phyloP scores from a whole-genome alignment of 2,113 vertebrate species.

The Protobothrops mucrosquamatus region DNA sequence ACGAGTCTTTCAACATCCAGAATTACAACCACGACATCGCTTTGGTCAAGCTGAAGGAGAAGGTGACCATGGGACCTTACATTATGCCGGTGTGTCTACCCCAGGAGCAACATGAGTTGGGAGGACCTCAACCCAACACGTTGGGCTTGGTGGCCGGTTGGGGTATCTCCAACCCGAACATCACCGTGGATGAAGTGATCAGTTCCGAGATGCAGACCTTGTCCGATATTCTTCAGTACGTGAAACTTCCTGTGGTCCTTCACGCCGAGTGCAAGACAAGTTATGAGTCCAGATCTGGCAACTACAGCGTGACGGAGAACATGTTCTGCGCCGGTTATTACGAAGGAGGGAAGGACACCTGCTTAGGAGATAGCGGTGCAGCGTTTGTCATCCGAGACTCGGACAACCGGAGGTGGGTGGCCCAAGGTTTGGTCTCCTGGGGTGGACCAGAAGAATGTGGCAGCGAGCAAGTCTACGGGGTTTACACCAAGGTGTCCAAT shows the following conservation, averaged over 20 bases:
- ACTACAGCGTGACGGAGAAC: constrained; percentile 92
- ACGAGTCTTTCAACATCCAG: constrained; percentile 86
- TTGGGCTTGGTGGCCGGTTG: constrained; percentile 93
- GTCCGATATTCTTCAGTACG: constrained; percentile 87
- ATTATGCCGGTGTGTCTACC: constrained; percentile 85
- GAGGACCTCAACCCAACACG: constrained; percentile 73
- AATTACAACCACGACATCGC: constrained; percentile 96
- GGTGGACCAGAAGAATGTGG: constrained; percentile 93
- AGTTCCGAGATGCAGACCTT: constrained; percentile 73
- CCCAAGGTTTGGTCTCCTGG: constrained; percentile 94
- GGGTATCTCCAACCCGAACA: constrained; percentile 87
- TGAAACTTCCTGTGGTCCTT: constrained; percentile 90
- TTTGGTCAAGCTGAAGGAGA: constrained; percentile 80
- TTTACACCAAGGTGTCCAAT: constrained; percentile 90
- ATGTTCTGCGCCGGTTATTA: constrained; percentile 97
- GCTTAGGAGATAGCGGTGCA: constrained; percentile 92
- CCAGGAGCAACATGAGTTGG: constrained; percentile 55
- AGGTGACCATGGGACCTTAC: constrained; percentile 70
- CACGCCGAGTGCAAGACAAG: constrained; percentile 86
- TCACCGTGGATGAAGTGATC: constrained; percentile 71
- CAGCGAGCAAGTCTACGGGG: constrained; percentile 90
- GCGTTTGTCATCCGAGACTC: constrained; percentile 85
- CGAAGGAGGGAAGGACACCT: constrained; percentile 90
- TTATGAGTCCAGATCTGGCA: constrained; percentile 84
- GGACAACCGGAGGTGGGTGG: constrained; percentile 77